Conservation (phyloP, 2,113 vertebrate species). For the Nesogale talazaci region DNA sequence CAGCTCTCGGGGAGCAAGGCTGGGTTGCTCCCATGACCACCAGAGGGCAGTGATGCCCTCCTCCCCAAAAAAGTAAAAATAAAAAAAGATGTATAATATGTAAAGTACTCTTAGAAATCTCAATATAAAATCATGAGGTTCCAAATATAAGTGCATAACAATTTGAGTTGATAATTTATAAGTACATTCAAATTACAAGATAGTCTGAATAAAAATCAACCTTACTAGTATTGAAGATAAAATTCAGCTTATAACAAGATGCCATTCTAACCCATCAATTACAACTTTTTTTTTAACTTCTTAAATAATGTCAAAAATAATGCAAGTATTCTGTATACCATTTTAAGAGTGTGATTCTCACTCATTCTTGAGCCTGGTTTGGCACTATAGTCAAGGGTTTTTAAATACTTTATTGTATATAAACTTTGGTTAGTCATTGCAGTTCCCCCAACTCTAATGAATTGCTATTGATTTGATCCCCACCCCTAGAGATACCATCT, state of each 20-base stretch:
- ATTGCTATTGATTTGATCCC: no score
- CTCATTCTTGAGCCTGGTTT: background rate
- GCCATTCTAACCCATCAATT: background rate
- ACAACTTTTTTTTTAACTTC: background rate
- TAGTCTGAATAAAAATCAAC: background rate
- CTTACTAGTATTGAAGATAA: background rate
- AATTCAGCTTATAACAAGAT: background rate
- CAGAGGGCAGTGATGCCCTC: no score
- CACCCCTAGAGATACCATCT: no score
- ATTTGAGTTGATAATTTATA: background rate
- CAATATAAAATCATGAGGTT: background rate
- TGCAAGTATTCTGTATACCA: fast-evolving
- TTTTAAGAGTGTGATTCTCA: background rate
- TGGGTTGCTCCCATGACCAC: no score
- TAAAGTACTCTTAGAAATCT: background rate
- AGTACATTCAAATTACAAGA: slow-evolving; percentile 4
- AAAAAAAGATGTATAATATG: background rate
- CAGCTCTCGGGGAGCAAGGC: no score
- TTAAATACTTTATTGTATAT: background rate
- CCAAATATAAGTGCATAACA: background rate
- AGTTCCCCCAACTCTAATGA: no score
- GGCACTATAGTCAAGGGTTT: background rate
- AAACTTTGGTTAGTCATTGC: background rate
- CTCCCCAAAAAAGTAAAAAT: no score
- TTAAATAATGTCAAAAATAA: background rate